Evolutionary conservation across 2,113 vertebrate genomes (phyloP), one percentile per base, ranked within the genome.

Genomic region (Lonchura striata): DNA sequence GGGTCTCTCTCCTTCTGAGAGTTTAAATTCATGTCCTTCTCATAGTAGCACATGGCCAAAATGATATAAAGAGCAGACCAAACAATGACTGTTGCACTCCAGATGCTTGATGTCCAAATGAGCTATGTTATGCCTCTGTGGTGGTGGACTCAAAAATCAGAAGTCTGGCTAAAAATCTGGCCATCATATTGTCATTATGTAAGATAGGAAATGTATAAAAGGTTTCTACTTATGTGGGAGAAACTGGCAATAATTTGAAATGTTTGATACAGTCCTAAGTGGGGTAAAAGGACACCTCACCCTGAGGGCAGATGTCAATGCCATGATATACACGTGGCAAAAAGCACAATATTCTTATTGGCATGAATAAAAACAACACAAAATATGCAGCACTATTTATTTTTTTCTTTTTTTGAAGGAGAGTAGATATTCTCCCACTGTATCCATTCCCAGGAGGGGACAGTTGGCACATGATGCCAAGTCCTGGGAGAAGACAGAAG

Each of bases 231-330:
- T 81, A 89, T 75, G 59, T 72, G 53, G 80, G 84, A 95, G 74
- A 78, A 95, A 95, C 69, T 86, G 68, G 56, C 44, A 94, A 93
- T 56, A 80, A 85, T 82, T 68, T 93, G 78, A 95, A 86, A 82
- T 64, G 56, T 93, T 93, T 92, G 68, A 85, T 93, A 80, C 16
- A 71, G 39, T 68, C 9, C 11, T 66, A 93, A 95, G 86, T 85
- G 90, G 90, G 90, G 49, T 53, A 78, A 96, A 86, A 95, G 50
- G 66, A 88, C 75, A 75, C 39, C 56, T 93, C 90, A 94, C 60
- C 82, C 89, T 92, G 65, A 93, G 80, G 85, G 90, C 88, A 97
- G 70, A 95, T 65, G 75, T 89, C 85, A 95, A 2, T 9, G 3
- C n/a, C 86, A 27, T 71, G 69, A 70, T 87, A 75, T 23, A 65